These are phyloP conservation scores for Scopus umbretta DNA, from an alignment of 2,113 vertebrate genomes.

Conservation along the genomic window DNA sequence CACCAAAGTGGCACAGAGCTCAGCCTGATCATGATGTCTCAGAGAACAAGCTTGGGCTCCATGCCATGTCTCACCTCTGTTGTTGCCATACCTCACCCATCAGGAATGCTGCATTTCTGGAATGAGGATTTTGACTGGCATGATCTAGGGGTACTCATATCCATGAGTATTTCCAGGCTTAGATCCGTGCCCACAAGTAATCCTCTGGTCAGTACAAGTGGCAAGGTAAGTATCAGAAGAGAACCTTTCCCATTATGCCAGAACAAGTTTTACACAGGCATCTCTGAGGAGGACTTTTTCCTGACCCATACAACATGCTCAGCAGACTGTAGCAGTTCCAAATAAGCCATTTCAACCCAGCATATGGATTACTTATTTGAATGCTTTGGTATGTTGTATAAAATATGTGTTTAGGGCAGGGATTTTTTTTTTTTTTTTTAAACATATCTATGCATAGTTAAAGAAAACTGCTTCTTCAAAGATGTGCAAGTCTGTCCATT, in stretches of 20 bases:
- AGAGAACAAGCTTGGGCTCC: background rate
- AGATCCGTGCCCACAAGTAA: background rate
- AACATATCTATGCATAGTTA: background rate
- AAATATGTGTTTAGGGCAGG: background rate
- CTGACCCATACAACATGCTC: background rate
- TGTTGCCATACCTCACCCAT: background rate
- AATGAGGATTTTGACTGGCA: background rate
- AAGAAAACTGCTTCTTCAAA: background rate
- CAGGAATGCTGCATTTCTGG: conserved; percentile 24
- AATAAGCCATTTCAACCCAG: background rate
- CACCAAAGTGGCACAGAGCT: background rate
- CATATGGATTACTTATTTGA: conserved; percentile 4
- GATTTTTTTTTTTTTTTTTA: background rate
- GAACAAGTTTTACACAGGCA: background rate
- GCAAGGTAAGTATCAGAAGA: background rate
- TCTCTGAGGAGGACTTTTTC: background rate
- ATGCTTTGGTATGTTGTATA: conserved; percentile 11
- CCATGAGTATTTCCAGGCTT: background rate
- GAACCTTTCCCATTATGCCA: background rate
- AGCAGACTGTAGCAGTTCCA: background rate
- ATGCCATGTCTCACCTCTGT: background rate
- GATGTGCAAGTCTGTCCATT: background rate
- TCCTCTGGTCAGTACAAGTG: background rate
- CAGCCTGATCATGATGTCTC: background rate
- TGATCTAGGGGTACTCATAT: background rate